phyloP scores from a whole-genome alignment of 2,888 invertebrate genomes.

The Nipponacmea schrenckii region DNA sequence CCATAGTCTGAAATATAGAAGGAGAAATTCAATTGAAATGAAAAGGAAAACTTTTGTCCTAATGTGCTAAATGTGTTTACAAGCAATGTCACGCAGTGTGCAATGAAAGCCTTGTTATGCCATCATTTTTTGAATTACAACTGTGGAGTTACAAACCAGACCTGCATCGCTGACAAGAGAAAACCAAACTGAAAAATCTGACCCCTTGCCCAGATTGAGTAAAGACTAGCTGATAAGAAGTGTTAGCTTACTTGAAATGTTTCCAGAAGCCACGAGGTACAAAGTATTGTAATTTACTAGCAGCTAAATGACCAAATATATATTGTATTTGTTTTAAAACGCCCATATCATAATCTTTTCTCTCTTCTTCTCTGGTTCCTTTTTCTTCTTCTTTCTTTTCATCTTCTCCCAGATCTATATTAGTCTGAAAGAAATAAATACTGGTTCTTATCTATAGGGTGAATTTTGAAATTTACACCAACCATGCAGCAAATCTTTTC shows the following conservation, averaged over 20 bases:
- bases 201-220: too few species aligned
- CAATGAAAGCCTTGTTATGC: too few species aligned
- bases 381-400: constrained; percentile 87
- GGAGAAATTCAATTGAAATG: too few species aligned
- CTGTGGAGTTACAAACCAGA: too few species aligned
- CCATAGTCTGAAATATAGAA: constrained; percentile 76
- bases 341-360: constrained; percentile 87
- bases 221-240: too few species aligned
- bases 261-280: constrained; percentile 98
- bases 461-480: too few species aligned
- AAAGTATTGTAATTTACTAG: constrained; percentile 95
- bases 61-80: too few species aligned
- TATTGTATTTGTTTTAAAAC: constrained; percentile 97
- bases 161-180: too few species aligned
- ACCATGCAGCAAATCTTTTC: background rate
- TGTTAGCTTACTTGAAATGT: constrained; percentile 86
- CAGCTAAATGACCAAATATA: constrained; percentile 95
- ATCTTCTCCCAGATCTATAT: constrained; percentile 73
- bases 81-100: too few species aligned
- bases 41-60: too few species aligned
- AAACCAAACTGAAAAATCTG: too few species aligned
- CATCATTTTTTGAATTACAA: too few species aligned
- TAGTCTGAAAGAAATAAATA: constrained; percentile 40
- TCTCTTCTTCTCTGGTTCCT: constrained; percentile 67
- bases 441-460: background rate